Base-by-base conservation (phyloP, 92 coral and sea anemone genomes). In the Muricea muricata region DNA sequence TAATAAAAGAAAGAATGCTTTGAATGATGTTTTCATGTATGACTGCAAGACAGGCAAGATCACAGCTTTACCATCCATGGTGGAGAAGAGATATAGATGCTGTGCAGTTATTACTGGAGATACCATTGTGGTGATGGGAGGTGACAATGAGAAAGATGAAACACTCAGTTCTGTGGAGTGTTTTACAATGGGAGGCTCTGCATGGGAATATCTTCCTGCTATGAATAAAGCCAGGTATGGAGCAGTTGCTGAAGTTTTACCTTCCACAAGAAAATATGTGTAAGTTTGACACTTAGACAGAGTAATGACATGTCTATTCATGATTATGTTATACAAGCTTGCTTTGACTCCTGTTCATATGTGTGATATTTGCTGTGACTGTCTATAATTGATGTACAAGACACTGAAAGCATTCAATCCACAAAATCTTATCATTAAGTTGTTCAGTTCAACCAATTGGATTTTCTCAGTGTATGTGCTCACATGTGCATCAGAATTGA, bases 181-280 rank as follows among this genome's bases (percentile, higher is more conserved):
- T 52, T 52, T 52, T 52, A 52, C 60, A 17, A 52, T 52, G 60
- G 60, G 60, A 52, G 60, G 26, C 20, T 52, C 60, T 20, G 20
- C 21, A 17, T 52, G 60, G 60, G 26, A 52, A 13, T 52, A 52
- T 52, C 60, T 52, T 52, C 60, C 23, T 18, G 26, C 23, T 25
- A 52, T 52, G 60, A 52, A 52, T 52, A 17, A 52, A 18, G 60
- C 21, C 21, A 52, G 60, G 60, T 18, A 20, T 25, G 5, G 60
- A 18, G 60, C 60, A 52, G 23, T 52, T 52, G 60, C 60, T 6
- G 21, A 18, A 6, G 60, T 20, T 52, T 52, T 75, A 26, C 78
- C 54, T 48, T 74, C 76, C 91, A 2, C 15, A 52, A 52, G 21
- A 52, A 52, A 52, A 52, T 52, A 13, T 52, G 60, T 52, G 60